Conservation (phyloP, 2,888 invertebrate genomes). For the Ophion slaviceki region DNA sequence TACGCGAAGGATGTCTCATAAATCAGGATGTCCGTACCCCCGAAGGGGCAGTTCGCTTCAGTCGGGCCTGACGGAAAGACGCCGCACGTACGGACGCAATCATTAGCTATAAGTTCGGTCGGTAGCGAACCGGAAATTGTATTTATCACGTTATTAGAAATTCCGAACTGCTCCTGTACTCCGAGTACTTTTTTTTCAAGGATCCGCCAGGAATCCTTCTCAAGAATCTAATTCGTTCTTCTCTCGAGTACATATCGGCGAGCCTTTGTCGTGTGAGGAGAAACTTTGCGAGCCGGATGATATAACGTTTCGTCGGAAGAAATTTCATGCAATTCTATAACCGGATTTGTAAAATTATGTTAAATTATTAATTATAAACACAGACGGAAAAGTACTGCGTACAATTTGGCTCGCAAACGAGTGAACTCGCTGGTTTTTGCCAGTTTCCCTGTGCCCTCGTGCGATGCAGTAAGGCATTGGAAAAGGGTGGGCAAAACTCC, state of each 20-base stretch:
- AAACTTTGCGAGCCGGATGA: neutral
- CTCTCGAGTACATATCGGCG: neutral
- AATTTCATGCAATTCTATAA: neutral
- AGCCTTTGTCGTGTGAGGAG: neutral
- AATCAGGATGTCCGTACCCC: constrained; percentile 37
- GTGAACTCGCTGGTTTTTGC: too few relatives aligned
- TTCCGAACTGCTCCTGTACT: neutral
- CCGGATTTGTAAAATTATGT: neutral
- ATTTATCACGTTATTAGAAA: constrained; percentile 2
- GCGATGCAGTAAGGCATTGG: too few relatives aligned
- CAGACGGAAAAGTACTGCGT: too few relatives aligned
- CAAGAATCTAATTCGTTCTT: neutral
- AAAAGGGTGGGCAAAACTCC: too few relatives aligned
- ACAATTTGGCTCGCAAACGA: too few relatives aligned
- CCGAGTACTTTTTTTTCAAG: neutral
- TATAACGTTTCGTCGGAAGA: neutral
- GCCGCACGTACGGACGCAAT: constrained; percentile 6
- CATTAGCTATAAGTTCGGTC: neutral
- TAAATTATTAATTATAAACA: too few relatives aligned
- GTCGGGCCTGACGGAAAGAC: neutral
- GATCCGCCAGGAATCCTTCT: neutral
- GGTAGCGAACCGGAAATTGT: constrained; percentile 12
- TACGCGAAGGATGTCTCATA: constrained; percentile 33
- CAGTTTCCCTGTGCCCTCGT: too few relatives aligned
- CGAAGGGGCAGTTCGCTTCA: constrained; percentile 19